Evolutionary conservation across 2,113 vertebrate genomes (phyloP).

Genomic region (Lepidothrix coronata): DNA sequence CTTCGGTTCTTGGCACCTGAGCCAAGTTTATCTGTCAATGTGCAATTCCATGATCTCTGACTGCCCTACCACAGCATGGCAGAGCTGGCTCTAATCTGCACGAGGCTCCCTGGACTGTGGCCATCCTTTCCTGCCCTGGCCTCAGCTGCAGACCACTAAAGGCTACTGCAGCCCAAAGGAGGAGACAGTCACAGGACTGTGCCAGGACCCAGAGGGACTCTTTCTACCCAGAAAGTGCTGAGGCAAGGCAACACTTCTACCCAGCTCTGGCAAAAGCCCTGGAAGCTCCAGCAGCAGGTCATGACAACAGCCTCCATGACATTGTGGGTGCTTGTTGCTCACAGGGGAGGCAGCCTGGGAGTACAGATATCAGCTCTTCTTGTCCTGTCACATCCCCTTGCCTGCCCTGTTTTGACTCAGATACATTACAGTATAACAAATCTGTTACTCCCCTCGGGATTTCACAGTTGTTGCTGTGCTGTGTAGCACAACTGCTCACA

Average conservation of each 20-base stretch:
- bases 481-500: background rate
- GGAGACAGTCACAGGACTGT: background rate
- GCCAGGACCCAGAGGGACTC: background rate
- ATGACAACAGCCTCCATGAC: background rate
- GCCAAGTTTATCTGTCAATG: background rate
- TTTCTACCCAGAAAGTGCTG: background rate
- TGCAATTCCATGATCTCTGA: background rate
- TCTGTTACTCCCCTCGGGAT: background rate
- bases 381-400: background rate
- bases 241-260: background rate
- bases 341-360: background rate
- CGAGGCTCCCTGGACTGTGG: background rate
- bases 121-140: background rate
- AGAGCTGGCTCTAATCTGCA: background rate
- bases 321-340: background rate
- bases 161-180: background rate
- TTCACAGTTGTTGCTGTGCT: slow-evolving; percentile 14
- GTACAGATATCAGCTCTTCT: background rate
- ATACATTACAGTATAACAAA: background rate
- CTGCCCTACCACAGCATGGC: background rate
- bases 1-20: background rate
- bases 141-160: background rate
- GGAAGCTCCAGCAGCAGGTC: background rate
- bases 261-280: background rate
- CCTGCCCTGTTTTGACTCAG: slow-evolving; percentile 21